Evolutionary conservation across 2,113 vertebrate genomes (phyloP).

Genomic region (Osmerus eperlanus): DNA sequence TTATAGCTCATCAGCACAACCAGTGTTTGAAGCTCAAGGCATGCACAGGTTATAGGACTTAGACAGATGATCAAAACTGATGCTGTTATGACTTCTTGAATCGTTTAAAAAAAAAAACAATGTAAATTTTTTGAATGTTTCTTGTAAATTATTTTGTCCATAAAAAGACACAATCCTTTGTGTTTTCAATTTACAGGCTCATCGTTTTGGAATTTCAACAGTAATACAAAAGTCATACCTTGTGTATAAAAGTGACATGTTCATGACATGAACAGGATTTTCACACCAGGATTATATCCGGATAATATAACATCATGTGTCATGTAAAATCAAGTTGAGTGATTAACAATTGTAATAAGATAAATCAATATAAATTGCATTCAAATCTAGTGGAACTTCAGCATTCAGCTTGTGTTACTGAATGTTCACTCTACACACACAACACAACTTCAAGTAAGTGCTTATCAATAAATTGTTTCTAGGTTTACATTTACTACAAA

Average conservation of each 20-base stretch:
- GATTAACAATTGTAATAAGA: no score
- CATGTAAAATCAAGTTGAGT: not conserved
- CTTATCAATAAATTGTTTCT: slow-evolving; percentile 39
- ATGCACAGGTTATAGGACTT: slow-evolving; percentile 11
- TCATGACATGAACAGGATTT: not conserved
- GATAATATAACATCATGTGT: not conserved
- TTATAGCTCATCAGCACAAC: slow-evolving; percentile 31
- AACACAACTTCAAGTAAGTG: slow-evolving; percentile 42
- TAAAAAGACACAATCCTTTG: slow-evolving; percentile 1
- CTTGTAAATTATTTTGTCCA: slow-evolving; percentile 3
- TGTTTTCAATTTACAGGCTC: slow-evolving; percentile 6
- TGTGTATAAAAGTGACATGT: not conserved
- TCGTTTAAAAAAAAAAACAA: slow-evolving; percentile 5
- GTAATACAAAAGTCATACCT: not conserved
- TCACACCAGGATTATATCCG: not conserved
- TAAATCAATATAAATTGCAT: no score
- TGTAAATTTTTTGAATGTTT: slow-evolving; percentile 8
- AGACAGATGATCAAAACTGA: slow-evolving; percentile 2
- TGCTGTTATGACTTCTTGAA: not conserved
- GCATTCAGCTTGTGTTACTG: no score
- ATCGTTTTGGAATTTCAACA: slow-evolving; percentile 12
- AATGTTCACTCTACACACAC: slow-evolving; percentile 20
- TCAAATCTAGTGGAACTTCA: no score
- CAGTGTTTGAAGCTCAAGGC: slow-evolving; percentile 15
- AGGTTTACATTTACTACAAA: slow-evolving; percentile 50